Evolutionary conservation across 2,888 invertebrate species (phyloP), one percentile per base, ranked within the genome.

Genomic region (Brachynemurus nebulosus): DNA sequence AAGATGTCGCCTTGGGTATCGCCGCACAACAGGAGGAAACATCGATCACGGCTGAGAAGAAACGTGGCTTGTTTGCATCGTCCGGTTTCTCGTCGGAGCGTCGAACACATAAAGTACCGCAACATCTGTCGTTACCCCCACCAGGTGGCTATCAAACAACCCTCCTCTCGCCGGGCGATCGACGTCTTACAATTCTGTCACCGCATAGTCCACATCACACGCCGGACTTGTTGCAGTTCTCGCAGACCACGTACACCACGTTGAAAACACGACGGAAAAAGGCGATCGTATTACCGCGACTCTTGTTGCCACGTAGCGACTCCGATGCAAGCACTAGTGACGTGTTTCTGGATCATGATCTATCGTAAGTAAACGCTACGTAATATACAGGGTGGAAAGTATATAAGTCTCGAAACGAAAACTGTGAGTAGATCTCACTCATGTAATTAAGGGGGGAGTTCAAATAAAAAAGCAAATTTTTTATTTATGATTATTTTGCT

Each of bases 101-200:
- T n/a, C 66, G 79, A 40, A 70, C 71, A 46, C 44, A 50, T 20
- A 67, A 66, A 21, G 63, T 69, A 20, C 72, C 81, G 16, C 79
- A 78, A 54, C 79, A 83, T 57, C 66, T 82, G 30, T 81, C 80
- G 53, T 63, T 82, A 27, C 80, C 80, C 7, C 80, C 81, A 7
- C 77, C 79, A 1, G 63, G 67, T 5, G 78, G 76, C 47, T 68
- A 72, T 9, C 69, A 72, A 40, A 52, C 70, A 30, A 69, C 64
- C 39, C n/a, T n/a, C n/a, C 55, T 66, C 42, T 69, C 69, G 50
- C 70, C 71, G 0, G 70, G 72, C 2, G 71, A 72, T 53, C 59
- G 80, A 11, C 73, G 72, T 51, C 72, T 88, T 42, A 86, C 84
- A 33, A 88, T 88, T 46, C 66, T 88, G 46, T 86, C 86, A 52